phyloP scores from a whole-genome alignment of 2,888 invertebrate genomes.

The Meghimatium bilineatum region DNA sequence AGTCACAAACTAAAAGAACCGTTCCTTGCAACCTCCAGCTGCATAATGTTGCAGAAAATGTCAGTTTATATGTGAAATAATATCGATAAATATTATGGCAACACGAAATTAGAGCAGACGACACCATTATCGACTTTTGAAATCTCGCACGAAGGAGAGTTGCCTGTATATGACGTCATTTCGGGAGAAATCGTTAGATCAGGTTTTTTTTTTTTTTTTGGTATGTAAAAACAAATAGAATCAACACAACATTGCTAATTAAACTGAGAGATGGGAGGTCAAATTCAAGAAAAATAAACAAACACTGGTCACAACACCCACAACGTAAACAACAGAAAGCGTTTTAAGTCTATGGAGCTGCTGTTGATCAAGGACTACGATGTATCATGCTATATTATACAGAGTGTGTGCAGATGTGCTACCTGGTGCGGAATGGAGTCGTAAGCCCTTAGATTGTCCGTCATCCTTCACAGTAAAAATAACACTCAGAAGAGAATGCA shows the following conservation, averaged over 20 bases:
- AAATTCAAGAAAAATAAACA: conserved; percentile 7
- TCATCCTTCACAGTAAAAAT: too few relatives aligned
- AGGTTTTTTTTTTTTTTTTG: too few relatives aligned
- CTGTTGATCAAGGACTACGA: too few relatives aligned
- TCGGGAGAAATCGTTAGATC: background rate
- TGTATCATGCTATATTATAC: too few relatives aligned
- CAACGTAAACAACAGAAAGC: background rate
- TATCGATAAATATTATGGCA: background rate
- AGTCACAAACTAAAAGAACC: background rate
- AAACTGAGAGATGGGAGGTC: background rate
- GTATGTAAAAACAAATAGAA: background rate
- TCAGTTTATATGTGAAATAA: conserved; percentile 9
- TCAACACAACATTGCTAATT: background rate
- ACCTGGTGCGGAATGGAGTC: too few relatives aligned
- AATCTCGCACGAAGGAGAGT: background rate
- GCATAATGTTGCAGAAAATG: background rate
- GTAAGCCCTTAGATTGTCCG: too few relatives aligned
- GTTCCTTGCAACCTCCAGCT: background rate
- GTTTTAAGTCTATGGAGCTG: too few relatives aligned
- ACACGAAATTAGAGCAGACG: background rate
- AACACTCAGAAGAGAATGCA: too few relatives aligned
- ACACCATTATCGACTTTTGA: conserved; percentile 27
- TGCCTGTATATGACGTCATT: conserved; percentile 5
- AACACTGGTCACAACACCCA: background rate
- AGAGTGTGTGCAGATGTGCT: too few relatives aligned